phyloP scores from a whole-genome alignment of 2,888 invertebrate species.

The Phytoseiulus persimilis region DNA sequence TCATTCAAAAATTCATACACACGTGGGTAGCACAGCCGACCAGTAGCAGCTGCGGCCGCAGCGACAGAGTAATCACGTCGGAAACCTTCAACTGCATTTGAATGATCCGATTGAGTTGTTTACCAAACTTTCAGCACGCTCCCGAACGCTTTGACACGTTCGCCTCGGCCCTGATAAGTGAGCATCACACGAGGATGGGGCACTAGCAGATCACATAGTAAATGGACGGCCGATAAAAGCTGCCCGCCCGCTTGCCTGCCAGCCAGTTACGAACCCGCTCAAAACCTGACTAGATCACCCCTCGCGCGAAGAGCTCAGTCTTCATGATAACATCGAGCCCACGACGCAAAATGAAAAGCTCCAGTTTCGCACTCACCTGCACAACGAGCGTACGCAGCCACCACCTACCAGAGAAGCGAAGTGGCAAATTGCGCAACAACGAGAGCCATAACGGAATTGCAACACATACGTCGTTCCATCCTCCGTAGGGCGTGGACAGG shows the following conservation, averaged over 20 bases:
- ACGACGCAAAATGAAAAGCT: neutral
- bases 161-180: neutral
- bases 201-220: neutral
- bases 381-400: neutral
- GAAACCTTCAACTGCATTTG: neutral
- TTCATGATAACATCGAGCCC: neutral
- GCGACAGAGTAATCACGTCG: neutral
- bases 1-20: neutral
- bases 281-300: neutral
- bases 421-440: neutral
- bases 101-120: neutral
- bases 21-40: neutral
- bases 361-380: neutral
- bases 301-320: neutral
- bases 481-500: neutral
- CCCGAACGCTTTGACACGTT: neutral
- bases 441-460: constrained; percentile 5
- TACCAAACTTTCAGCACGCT: neutral
- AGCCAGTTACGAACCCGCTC: neutral
- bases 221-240: neutral
- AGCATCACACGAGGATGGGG: neutral
- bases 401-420: neutral
- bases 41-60: neutral
- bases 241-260: neutral
- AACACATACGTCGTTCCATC: neutral